Evolutionary conservation across 2,888 invertebrate genomes (phyloP).

Genomic region (Lycophotia porphyrea): DNA sequence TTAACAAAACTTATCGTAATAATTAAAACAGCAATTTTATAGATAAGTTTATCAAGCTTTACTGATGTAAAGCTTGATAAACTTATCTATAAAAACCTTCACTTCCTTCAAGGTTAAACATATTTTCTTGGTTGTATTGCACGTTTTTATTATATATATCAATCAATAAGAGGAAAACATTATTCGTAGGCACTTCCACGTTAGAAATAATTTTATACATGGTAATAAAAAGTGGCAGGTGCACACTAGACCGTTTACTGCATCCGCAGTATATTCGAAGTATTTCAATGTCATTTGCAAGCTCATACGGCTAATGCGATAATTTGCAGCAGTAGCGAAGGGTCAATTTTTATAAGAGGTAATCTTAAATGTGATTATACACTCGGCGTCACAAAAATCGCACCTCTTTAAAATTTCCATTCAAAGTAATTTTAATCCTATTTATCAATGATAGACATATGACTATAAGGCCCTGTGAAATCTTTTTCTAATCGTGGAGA

Average conservation of each 20-base stretch:
- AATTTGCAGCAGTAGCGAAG: too few species aligned
- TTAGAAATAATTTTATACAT: slow-evolving; percentile 44
- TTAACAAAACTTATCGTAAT: background rate
- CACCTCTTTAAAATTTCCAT: too few species aligned
- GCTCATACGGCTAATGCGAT: slow-evolving; percentile 17
- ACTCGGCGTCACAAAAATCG: too few species aligned
- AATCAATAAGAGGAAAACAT: slow-evolving; percentile 52
- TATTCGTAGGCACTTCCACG: slow-evolving; percentile 44
- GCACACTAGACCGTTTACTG: slow-evolving; percentile 42
- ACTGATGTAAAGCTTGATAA: background rate
- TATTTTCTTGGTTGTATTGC: slow-evolving; percentile 5
- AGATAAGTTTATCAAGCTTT: too few species aligned
- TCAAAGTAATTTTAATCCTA: too few species aligned
- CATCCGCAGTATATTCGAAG: too few species aligned
- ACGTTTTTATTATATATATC: slow-evolving; percentile 39
- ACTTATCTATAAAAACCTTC: slow-evolving; percentile 23
- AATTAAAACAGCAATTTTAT: background rate
- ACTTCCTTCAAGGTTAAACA: slow-evolving; percentile 17
- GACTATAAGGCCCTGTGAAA: too few species aligned
- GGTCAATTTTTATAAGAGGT: too few species aligned
- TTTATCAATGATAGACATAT: too few species aligned
- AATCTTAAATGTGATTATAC: too few species aligned
- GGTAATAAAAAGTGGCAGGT: slow-evolving; percentile 33
- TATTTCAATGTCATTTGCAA: slow-evolving; percentile 64
- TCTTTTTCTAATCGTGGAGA: too few species aligned